Evolutionary conservation across 2,797 vertebrate genomes (phyloP).

Genomic region (Euthynnus affinis): DNA sequence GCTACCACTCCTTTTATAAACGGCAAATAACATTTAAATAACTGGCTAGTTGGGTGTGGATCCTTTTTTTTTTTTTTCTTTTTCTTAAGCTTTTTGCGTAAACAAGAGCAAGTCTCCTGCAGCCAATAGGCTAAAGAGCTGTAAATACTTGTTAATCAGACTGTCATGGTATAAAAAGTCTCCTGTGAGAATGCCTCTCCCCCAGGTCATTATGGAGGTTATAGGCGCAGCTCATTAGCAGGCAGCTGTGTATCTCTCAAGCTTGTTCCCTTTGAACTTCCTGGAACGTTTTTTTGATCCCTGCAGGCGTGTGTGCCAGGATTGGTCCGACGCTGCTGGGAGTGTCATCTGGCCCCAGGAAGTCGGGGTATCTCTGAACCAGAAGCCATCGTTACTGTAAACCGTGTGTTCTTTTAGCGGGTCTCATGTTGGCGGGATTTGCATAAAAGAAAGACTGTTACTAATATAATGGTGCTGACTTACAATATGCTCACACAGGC

Average conservation of each 20-base stretch:
- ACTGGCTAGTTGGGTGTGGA: slow-evolving; percentile 4
- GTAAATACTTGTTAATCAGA: slow-evolving; percentile 51
- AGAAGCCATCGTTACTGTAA: slow-evolving; percentile 26
- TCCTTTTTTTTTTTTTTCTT: slow-evolving; percentile 1
- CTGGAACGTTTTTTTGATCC: slow-evolving; percentile 58
- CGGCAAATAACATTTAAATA: slow-evolving; percentile 18
- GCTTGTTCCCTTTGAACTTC: slow-evolving; percentile 66
- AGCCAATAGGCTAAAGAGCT: slow-evolving; percentile 22
- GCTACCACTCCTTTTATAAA: neutral
- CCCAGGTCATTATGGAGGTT: slow-evolving; percentile 56
- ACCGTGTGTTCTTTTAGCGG: neutral
- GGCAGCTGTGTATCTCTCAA: slow-evolving; percentile 42
- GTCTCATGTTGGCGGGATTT: slow-evolving; percentile 23
- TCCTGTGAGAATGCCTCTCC: slow-evolving; percentile 35
- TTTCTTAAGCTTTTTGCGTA: slow-evolving; percentile 7
- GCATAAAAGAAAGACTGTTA: neutral
- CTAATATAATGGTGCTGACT: neutral
- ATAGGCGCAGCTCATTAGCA: slow-evolving; percentile 62
- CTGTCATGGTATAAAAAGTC: slow-evolving; percentile 42
- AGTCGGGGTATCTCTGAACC: slow-evolving; percentile 23
- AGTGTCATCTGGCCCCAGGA: slow-evolving; percentile 36
- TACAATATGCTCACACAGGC: neutral
- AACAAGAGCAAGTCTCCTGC: slow-evolving; percentile 30
- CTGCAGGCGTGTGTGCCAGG: slow-evolving; percentile 37
- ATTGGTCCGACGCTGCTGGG: slow-evolving; percentile 25